Conservation (phyloP, 2,888 invertebrate genomes). For the Metacarcinus magister region DNA sequence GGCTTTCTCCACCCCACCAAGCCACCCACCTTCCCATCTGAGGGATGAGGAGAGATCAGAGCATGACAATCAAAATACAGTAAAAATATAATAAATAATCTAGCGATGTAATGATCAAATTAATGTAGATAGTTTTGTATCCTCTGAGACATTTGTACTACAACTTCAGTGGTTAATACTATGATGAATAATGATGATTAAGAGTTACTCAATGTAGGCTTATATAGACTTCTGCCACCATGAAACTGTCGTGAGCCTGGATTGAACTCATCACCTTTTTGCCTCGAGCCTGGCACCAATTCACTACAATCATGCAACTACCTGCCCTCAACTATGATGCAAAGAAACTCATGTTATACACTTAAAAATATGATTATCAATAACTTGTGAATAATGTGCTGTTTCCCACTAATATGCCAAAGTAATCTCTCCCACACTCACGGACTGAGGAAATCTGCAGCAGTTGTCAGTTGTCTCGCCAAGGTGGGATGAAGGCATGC, state of each 20-base stretch:
- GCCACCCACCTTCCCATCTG: not conserved
- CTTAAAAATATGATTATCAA: not conserved
- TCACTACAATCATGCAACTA: too few species aligned
- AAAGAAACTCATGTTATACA: not conserved
- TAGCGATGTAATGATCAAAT: not conserved
- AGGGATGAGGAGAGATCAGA: not conserved
- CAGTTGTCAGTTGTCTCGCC: not conserved
- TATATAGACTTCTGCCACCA: too few species aligned
- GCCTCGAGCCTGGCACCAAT: too few species aligned
- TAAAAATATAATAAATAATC: not conserved
- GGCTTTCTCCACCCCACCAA: not conserved
- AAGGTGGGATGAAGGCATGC: not conserved
- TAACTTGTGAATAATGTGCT: not conserved
- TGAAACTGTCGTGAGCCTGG: too few species aligned
- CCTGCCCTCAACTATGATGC: too few species aligned
- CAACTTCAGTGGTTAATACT: too few species aligned
- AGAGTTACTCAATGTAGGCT: too few species aligned
- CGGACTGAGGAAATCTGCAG: not conserved
- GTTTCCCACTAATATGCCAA: not conserved
- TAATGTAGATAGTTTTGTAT: too few species aligned
- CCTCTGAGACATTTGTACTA: too few species aligned
- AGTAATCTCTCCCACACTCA: not conserved
- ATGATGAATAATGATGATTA: too few species aligned
- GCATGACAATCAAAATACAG: not conserved
- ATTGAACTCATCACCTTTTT: too few species aligned